Evolutionary conservation across 2,113 vertebrate species (phyloP).

Genomic region (Leptobrachium ailaonicum): DNA sequence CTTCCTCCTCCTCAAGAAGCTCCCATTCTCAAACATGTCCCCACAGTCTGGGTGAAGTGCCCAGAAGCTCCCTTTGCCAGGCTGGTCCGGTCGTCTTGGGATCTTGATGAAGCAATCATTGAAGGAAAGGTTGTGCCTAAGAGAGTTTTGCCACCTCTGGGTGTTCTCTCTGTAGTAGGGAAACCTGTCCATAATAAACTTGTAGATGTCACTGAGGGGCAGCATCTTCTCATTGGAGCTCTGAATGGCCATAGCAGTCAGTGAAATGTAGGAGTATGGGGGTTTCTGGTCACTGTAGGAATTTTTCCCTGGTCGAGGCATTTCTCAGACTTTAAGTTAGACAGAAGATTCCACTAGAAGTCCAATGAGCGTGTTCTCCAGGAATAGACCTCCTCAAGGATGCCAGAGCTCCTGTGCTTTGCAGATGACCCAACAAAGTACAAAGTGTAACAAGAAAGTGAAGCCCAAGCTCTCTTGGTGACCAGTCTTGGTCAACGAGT

Average conservation of each 20-base stretch:
- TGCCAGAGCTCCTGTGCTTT: no score
- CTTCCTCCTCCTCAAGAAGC: slow-evolving; percentile 85
- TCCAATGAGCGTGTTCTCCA: neutral
- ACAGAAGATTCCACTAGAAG: no score
- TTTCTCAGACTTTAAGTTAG: slow-evolving; percentile 41
- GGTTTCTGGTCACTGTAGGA: slow-evolving; percentile 97
- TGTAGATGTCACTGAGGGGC: slow-evolving; percentile 90
- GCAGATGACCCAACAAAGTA: neutral
- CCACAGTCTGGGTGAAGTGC: slow-evolving; percentile 90
- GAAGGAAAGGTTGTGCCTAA: slow-evolving; percentile 90
- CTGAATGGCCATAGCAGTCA: slow-evolving; percentile 97
- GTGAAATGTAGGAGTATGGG: slow-evolving; percentile 93
- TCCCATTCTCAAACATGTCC: slow-evolving; percentile 94
- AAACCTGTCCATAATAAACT: slow-evolving; percentile 93
- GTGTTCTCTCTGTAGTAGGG: slow-evolving; percentile 94
- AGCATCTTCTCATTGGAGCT: slow-evolving; percentile 93
- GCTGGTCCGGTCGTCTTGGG: slow-evolving; percentile 86
- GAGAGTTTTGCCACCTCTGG: slow-evolving; percentile 90
- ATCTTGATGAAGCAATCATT: slow-evolving; percentile 96
- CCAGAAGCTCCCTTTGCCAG: slow-evolving; percentile 92
- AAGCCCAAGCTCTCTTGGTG: neutral
- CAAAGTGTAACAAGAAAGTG: neutral
- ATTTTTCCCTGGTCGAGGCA: slow-evolving; percentile 95
- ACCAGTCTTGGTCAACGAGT: no score
- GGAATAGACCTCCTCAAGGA: neutral